Percentiles rank a stretch among this genome's conserved stretches.
Conservation (phyloP, 2,888 invertebrate genomes). For the Agrochola litura region DNA sequence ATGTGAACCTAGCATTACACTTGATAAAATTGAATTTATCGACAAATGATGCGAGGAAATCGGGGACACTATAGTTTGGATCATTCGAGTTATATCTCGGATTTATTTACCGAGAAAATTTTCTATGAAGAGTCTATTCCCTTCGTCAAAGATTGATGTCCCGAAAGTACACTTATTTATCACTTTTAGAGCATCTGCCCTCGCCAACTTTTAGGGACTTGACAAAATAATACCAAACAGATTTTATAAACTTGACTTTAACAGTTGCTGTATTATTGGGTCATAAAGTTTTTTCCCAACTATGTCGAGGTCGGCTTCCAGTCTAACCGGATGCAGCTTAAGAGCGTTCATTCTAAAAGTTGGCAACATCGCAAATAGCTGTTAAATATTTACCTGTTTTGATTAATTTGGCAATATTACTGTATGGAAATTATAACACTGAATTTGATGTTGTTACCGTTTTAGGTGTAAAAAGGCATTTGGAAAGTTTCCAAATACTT, state of each 20-base stretch:
- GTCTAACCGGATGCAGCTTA: background rate
- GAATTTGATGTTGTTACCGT: no score
- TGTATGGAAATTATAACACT: no score
- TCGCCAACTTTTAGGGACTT: no score
- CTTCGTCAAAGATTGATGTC: background rate
- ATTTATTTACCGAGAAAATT: constrained; percentile 30
- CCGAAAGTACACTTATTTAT: background rate
- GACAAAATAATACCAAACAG: background rate
- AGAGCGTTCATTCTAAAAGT: no score
- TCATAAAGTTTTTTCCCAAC: background rate
- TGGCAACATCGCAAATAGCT: no score
- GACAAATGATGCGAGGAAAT: constrained; percentile 51
- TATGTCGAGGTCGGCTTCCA: background rate
- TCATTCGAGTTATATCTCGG: constrained; percentile 28
- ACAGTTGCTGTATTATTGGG: background rate
- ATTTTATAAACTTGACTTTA: background rate
- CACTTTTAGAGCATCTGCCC: background rate
- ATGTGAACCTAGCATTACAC: constrained; percentile 29
- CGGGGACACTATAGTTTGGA: constrained; percentile 34
- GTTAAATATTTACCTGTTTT: no score
- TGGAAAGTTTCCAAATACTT: no score
- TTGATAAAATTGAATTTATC: constrained; percentile 49
- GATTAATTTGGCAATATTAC: no score
- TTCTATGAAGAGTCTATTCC: constrained; percentile 24
- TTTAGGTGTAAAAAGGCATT: no score